These are phyloP conservation scores for Solenodon paradoxus DNA, from an alignment of 2,113 vertebrate species.

Conservation along the genomic window DNA sequence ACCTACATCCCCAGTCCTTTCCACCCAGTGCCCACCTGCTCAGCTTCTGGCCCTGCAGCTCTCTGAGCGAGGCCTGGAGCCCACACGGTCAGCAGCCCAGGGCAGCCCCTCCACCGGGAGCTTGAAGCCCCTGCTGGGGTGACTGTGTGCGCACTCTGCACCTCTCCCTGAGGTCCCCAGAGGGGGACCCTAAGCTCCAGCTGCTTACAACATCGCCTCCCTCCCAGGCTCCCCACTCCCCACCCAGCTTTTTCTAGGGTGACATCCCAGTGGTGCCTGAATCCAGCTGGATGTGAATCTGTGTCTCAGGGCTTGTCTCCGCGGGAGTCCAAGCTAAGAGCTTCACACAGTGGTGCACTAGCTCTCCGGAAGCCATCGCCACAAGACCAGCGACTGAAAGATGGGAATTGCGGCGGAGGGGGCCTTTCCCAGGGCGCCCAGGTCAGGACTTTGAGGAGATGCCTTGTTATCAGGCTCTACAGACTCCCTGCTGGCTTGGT, in stretches of 20 bases:
- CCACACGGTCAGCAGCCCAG: rapidly evolving
- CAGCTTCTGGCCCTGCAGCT: no score
- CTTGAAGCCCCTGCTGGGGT: background rate
- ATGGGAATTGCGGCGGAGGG: background rate
- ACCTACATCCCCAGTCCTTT: rapidly evolving
- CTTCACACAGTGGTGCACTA: background rate
- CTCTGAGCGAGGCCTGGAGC: background rate
- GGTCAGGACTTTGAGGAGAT: no score
- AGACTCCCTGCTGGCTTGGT: background rate
- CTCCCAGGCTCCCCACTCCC: background rate
- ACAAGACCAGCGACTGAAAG: background rate
- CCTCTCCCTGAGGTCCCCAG: background rate
- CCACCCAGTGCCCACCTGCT: rapidly evolving
- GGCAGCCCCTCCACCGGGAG: background rate
- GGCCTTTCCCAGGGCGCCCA: background rate
- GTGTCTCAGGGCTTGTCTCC: background rate
- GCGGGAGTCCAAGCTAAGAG: background rate
- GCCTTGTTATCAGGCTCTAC: background rate
- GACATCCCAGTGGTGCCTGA: background rate
- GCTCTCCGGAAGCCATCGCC: no score
- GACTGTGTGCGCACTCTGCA: background rate
- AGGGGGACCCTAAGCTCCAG: rapidly evolving
- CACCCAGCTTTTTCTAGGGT: background rate
- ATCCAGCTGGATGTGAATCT: background rate
- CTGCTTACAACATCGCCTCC: background rate